Conservation (phyloP, 2,113 vertebrate species). For the Lepisosteus oculatus region DNA sequence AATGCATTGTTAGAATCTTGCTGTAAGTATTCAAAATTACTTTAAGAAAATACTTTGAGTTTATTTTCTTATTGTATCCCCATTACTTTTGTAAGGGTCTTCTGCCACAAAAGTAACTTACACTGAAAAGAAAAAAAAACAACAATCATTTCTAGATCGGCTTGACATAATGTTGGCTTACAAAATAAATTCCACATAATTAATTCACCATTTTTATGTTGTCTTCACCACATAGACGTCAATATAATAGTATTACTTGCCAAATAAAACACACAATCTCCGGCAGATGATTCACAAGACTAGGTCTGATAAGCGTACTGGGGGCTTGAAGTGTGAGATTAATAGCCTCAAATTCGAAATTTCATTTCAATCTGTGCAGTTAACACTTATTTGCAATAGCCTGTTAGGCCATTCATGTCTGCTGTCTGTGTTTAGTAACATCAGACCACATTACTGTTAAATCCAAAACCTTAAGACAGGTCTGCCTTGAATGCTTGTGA, state of each 20-base stretch:
- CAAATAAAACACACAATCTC: constrained; percentile 18
- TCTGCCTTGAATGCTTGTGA: no score
- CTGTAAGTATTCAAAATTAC: no score
- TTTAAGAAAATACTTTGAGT: neutral
- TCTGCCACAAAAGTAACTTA: neutral
- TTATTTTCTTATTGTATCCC: constrained; percentile 13
- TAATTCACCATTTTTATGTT: neutral
- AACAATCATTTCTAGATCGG: neutral
- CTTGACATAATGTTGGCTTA: constrained; percentile 11
- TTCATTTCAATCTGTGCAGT: neutral
- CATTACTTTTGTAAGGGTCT: constrained; percentile 2
- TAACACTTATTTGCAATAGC: neutral
- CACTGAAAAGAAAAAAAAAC: constrained; percentile 3
- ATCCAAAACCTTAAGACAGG: no score
- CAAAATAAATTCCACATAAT: neutral
- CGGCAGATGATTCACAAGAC: constrained; percentile 2
- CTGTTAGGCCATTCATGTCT: no score
- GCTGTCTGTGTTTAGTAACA: no score
- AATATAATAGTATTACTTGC: neutral
- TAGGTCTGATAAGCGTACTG: constrained; percentile 4
- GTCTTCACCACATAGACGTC: neutral
- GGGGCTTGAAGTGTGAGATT: neutral
- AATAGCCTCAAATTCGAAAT: neutral
- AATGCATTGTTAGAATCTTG: no score
- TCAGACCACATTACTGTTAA: no score